Percentiles rank a stretch among this genome's conserved stretches.
phyloP scores from a whole-genome alignment of 2,113 vertebrate species.

The Sphyrna mokarran region DNA sequence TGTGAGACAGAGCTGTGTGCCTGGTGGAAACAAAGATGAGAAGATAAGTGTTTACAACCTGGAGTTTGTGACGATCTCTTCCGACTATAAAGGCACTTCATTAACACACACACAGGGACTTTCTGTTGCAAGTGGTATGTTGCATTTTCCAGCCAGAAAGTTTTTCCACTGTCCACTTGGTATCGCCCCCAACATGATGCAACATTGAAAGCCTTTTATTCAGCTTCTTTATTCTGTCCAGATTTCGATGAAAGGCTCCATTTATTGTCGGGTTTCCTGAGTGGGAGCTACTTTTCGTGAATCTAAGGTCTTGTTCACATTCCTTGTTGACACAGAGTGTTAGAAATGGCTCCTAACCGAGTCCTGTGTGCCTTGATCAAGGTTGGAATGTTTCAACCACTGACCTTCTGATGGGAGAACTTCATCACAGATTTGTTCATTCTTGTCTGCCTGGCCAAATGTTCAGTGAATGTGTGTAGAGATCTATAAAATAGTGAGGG shows the following conservation, averaged over 20 bases:
- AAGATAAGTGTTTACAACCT: neutral
- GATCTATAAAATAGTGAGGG: neutral
- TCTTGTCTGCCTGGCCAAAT: neutral
- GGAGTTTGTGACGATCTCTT: too few species aligned
- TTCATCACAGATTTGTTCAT: neutral
- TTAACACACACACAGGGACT: neutral
- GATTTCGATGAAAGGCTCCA: neutral
- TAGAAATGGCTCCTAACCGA: neutral
- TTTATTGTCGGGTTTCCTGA: neutral
- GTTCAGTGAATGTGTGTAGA: neutral
- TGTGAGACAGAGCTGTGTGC: neutral
- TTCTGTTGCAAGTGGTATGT: neutral
- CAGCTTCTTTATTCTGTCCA: slow-evolving; percentile 4
- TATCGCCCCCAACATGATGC: neutral
- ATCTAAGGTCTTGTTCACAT: neutral
- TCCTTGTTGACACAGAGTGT: neutral
- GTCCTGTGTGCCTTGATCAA: neutral
- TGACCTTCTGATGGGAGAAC: neutral
- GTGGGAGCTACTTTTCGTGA: neutral
- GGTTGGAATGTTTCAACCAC: neutral
- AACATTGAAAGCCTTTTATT: slow-evolving; percentile 29
- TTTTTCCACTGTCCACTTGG: slow-evolving; percentile 28
- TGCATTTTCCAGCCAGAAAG: neutral
- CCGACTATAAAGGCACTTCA: neutral
- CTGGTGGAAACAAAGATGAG: neutral